Base-by-base conservation (phyloP, 2,797 vertebrate species). In the Okamejei kenojei region DNA sequence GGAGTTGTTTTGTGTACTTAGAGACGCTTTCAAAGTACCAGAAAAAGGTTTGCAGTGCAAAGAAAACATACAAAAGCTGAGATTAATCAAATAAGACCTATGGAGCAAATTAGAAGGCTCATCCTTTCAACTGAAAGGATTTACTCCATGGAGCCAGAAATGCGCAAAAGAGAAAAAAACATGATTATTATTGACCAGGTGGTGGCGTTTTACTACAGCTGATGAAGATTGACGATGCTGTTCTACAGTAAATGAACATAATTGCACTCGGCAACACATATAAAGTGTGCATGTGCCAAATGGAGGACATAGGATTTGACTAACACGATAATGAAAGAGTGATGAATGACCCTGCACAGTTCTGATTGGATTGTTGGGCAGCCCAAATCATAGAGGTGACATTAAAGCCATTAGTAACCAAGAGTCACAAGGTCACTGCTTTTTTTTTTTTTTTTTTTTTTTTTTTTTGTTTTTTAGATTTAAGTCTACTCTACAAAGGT, bases 141-240 rank as follows among this genome's bases (percentile, higher is more conserved):
- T 88, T 32, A 88, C 84, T 88, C n/a, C 10, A 32, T 19, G 63
- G 32, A 32, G 7, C 61, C 61, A 88, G 84, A n/a, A 65, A 65
- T 88, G n/a, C 61, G 32, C 17, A n/a, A 9, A 88, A 35, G n/a
- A 32, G 65, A 7, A 63, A 65, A 88, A 7, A 65, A 73, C 19
- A 73, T 88, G 84, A 68, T 68, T 88, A 68, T 63, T 68, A 88
- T 35, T 68, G 63, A 65, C 63, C 84, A 65, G 84, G 35, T 32
- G 65, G 84, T 68, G 84, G 61, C n/a, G 65, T 88, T 88, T 88
- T 68, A 88, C 84, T 32, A 32, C 84, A 88, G 84, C n/a, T 88
- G 61, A 88, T 88, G 84, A 88, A 68, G n/a, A 68, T 88, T 32
- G n/a, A 88, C 15, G 84, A 88, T 68, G 65, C 19, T 68, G 61